Conservation (phyloP, 2,797 vertebrate genomes). For the Spheniscus humboldti region DNA sequence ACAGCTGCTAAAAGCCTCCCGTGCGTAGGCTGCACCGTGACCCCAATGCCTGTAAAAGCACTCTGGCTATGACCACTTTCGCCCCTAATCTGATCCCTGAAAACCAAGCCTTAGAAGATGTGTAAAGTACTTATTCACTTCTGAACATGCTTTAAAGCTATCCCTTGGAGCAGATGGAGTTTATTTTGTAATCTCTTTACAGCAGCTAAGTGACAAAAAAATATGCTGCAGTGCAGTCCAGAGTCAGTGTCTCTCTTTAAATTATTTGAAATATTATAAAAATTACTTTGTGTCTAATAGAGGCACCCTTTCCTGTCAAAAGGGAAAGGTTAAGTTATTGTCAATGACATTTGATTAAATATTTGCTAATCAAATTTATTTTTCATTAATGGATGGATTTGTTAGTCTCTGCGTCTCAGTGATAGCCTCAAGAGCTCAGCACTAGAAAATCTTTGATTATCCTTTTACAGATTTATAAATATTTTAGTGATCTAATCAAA, state of each 20-base stretch:
- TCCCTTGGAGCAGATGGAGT: constrained; percentile 43
- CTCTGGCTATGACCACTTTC: not conserved
- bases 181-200: constrained; percentile 49
- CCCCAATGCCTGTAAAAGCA: not conserved
- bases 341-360: not conserved
- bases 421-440: not conserved
- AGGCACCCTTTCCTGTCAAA: not conserved
- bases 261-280: not conserved
- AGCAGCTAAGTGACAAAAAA: constrained; percentile 5
- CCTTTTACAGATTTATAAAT: not conserved
- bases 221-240: not conserved
- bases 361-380: constrained; percentile 19
- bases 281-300: not conserved
- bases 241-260: not conserved
- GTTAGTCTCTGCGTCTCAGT: not conserved
- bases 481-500: constrained; percentile 16
- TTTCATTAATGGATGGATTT: not conserved
- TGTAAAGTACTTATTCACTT: constrained; percentile 6
- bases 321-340: not conserved
- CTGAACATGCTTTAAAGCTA: constrained; percentile 31
- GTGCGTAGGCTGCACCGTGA: not conserved
- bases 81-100: constrained; percentile 2
- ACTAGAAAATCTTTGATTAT: not conserved
- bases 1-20: not conserved
- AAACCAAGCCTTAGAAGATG: not conserved